Base-by-base conservation (phyloP, 35 echinoderm and acorn worm genomes). In the Ophioderma brevispina region DNA sequence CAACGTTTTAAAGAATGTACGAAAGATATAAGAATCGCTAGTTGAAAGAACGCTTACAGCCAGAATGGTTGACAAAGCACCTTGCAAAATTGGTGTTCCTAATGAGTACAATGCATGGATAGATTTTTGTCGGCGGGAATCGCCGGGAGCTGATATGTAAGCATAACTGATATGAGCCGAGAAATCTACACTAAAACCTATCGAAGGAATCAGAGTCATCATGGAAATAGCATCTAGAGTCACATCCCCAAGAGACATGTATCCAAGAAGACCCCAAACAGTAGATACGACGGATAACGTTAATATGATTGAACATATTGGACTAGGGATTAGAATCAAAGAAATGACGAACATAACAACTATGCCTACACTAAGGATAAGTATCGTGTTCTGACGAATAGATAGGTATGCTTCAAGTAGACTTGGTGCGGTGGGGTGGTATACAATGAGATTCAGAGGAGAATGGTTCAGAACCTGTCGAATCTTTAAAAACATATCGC, bases 171-270 rank as follows among this genome's bases (percentile, higher is more conserved):
- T 79, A 41, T 96, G 94, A 0, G 94, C 94, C 15, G 94, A 96
- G 64, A 89, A 96, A 55, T 91, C 90, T 6, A 91, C 90, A 79
- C 90, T 91, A 63, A 91, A 91, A 34, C 90, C 90, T 15, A 79
- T 89, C 32, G 56, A 93, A 28, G 93, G 77, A 4, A 97, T 90
- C 3, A 97, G 10, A 30, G 41, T 97, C 15, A 91, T 88, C 95
- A 96, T 96, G 31, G 94, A 96, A 10, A 96, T 92, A 21, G 76
- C 39, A 76, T 96, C 94, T 21, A 96, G 81, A 39, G 55, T 76
- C n/a, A 96, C 87, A 35, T 81, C 81, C 94, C 94, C 92, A 32
- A 92, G 81, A 8, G 94, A 78, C 94, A 96, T 96, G 77, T 81
- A 90, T 0, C 94, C 94, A n/a, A 96, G 52, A 13, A 96, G 82